Evolutionary conservation across 1,140 invertebrate species (phyloP).

Genomic region (Orchesella cincta): DNA sequence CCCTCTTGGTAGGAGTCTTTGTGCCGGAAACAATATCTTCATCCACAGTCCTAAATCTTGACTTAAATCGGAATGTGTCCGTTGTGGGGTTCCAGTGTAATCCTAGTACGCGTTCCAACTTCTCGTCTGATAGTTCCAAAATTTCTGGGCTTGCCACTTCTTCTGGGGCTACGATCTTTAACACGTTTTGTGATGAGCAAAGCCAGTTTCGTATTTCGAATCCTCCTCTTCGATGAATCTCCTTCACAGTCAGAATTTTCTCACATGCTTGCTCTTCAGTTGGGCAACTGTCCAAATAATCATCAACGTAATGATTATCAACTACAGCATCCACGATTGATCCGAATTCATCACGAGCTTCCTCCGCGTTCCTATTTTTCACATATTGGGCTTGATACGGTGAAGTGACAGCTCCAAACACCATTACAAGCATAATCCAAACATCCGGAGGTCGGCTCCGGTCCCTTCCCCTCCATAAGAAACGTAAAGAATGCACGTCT

Average conservation of each 20-base stretch:
- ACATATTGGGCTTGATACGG: conserved; percentile 19
- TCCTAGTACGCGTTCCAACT: neutral
- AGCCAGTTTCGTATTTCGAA: neutral
- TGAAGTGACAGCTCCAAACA: conserved; percentile 35
- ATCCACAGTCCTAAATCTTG: neutral
- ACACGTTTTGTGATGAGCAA: neutral
- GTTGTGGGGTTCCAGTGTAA: neutral
- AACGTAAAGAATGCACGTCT: conserved; percentile 30
- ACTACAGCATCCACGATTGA: neutral
- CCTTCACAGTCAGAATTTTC: neutral
- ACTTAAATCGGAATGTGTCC: neutral
- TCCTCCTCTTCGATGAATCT: conserved; percentile 14
- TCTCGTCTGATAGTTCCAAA: neutral
- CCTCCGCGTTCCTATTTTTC: neutral
- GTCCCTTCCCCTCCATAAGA: conserved; percentile 33
- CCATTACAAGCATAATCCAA: conserved; percentile 39
- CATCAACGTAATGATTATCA: neutral
- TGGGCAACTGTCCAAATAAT: neutral
- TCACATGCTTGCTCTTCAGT: neutral
- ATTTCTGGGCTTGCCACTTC: neutral
- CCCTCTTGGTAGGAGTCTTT: neutral
- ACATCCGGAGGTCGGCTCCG: neutral
- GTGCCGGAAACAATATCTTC: neutral
- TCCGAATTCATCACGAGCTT: neutral
- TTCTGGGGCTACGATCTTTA: neutral